phyloP scores from a whole-genome alignment of 2,888 invertebrate species.

The Folsomia candida region DNA sequence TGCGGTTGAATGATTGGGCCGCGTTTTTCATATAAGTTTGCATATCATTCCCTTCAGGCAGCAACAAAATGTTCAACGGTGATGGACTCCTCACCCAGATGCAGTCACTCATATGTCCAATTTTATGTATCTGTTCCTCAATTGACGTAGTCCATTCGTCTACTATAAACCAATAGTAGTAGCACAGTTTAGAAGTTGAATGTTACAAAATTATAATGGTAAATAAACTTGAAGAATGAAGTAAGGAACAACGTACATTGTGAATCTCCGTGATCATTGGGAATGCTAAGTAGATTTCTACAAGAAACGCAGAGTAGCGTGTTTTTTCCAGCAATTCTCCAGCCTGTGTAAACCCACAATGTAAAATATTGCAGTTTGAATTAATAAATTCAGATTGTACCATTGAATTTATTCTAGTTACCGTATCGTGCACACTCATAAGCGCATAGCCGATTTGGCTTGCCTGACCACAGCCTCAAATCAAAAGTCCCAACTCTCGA shows the following conservation, averaged over 20 bases:
- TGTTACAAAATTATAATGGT: too few species aligned
- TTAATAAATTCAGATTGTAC: too few species aligned
- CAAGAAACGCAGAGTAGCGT: constrained; percentile 1
- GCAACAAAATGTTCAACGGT: neutral
- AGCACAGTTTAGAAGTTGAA: neutral
- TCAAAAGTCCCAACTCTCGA: neutral
- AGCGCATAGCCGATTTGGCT: neutral
- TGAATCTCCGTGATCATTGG: neutral
- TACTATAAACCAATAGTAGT: neutral
- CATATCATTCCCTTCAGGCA: constrained; percentile 3
- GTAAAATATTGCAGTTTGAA: too few species aligned
- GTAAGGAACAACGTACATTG: neutral
- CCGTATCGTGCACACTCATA: neutral
- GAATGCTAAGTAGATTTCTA: neutral
- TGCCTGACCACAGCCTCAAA: neutral
- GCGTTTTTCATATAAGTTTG: neutral
- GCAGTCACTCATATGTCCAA: neutral
- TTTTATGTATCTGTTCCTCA: neutral
- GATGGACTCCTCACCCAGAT: neutral
- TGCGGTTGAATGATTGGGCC: neutral
- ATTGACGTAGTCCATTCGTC: neutral
- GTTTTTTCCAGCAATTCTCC: neutral
- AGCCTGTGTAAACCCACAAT: too few species aligned
- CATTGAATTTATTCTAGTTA: too few species aligned
- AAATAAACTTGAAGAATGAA: too few species aligned